Evolutionary conservation across 2,797 vertebrate species (phyloP).

Genomic region (Lates japonicus): DNA sequence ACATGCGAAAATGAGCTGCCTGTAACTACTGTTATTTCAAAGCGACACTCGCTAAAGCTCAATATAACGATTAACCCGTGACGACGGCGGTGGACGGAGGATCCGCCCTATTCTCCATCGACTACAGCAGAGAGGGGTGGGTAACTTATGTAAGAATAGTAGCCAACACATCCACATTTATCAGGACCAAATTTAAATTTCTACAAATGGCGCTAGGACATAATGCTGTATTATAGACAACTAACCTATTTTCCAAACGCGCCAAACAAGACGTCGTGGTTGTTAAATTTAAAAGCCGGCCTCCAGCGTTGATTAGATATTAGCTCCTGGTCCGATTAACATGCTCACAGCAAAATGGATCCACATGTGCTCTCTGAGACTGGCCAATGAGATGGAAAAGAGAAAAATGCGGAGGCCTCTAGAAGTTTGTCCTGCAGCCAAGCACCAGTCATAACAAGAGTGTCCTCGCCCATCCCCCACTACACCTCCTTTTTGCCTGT

Average conservation of each 20-base stretch:
- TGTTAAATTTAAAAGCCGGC: conserved; percentile 18
- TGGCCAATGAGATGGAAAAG: conserved; percentile 43
- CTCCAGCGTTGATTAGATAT: conserved; percentile 10
- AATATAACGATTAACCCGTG: conserved; percentile 48
- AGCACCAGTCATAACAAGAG: conserved; percentile 82
- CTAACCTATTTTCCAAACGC: conserved; percentile 64
- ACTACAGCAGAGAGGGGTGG: fast-evolving
- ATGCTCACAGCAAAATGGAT: conserved; percentile 27
- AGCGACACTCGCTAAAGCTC: conserved; percentile 38
- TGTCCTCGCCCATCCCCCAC: conserved; percentile 86
- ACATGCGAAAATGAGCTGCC: conserved; percentile 80
- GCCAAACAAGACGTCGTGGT: conserved; percentile 21
- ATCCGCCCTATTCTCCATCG: background rate
- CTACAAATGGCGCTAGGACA: background rate
- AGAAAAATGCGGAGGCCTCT: conserved; percentile 49
- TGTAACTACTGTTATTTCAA: conserved; percentile 75
- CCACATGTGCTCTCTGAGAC: conserved; percentile 34
- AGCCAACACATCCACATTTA: too few relatives aligned
- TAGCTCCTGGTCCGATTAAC: conserved; percentile 20
- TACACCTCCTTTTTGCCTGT: conserved; percentile 87
- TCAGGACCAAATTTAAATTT: background rate
- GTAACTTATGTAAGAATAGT: background rate
- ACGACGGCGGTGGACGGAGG: background rate
- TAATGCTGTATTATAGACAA: conserved; percentile 9
- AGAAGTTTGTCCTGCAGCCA: conserved; percentile 78